phyloP scores from a whole-genome alignment of 2,113 vertebrate genomes.

The Scolopax mira region DNA sequence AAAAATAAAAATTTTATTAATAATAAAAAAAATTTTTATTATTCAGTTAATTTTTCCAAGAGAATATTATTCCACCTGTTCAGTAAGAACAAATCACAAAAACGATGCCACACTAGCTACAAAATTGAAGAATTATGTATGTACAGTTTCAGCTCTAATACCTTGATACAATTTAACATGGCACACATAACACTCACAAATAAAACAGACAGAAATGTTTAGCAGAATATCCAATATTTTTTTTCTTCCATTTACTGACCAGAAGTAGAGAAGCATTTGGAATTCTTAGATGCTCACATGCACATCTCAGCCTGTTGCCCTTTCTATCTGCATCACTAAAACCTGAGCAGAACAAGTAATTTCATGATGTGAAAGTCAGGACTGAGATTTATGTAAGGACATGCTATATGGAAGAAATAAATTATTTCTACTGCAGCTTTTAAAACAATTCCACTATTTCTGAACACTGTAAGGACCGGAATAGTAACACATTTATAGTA shows the following conservation, averaged over 20 bases:
- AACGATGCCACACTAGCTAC: background rate
- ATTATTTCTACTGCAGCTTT: background rate
- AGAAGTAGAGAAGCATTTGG: background rate
- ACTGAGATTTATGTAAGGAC: background rate
- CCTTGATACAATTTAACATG: background rate
- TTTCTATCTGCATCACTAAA: background rate
- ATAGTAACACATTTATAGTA: background rate
- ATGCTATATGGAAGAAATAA: background rate
- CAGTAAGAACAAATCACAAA: background rate
- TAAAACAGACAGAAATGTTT: background rate
- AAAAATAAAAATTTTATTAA: no score
- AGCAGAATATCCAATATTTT: background rate
- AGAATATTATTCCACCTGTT: background rate
- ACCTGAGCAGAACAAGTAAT: background rate
- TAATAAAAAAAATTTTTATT: no score
- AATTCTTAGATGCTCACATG: background rate
- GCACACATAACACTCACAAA: background rate
- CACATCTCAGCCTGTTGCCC: background rate
- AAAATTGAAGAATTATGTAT: background rate
- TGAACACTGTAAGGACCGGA: background rate
- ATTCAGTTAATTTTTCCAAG: background rate
- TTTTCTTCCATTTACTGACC: background rate
- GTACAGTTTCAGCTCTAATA: background rate
- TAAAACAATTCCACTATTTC: background rate
- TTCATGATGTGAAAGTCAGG: background rate